Evolutionary conservation across 1,140 invertebrate species (phyloP).

Genomic region (Paraescarpia echinospica): DNA sequence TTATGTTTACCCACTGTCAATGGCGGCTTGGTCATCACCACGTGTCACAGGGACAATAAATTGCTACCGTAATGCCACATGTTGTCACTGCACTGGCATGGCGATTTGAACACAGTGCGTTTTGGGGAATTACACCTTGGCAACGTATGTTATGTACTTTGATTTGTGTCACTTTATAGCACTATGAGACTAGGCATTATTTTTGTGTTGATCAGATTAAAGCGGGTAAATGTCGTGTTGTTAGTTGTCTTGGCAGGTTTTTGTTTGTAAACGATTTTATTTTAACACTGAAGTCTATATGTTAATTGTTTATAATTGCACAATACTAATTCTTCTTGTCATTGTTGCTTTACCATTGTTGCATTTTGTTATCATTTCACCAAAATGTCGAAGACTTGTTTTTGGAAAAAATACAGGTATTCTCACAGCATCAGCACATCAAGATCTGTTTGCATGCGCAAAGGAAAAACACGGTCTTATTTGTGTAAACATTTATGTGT

Average conservation of each 20-base stretch:
- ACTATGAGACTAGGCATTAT: too few relatives aligned
- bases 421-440: not conserved
- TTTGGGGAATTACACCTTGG: too few relatives aligned
- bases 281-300: not conserved
- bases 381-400: not conserved
- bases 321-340: not conserved
- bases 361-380: not conserved
- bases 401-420: not conserved
- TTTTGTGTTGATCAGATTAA: too few relatives aligned
- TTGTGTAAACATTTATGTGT: constrained; percentile 30
- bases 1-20: too few relatives aligned
- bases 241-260: not conserved
- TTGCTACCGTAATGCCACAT: too few relatives aligned
- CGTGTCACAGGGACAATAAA: too few relatives aligned
- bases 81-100: too few relatives aligned
- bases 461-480: not conserved
- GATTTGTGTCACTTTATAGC: not conserved
- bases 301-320: not conserved
- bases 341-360: not conserved
- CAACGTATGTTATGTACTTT: not conserved
- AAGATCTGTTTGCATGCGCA: too few relatives aligned
- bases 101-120: not conserved
- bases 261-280: not conserved
- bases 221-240: too few relatives aligned
- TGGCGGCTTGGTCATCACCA: too few relatives aligned